These are phyloP conservation scores for Brachyistius frenatus DNA, from an alignment of 2,113 vertebrate genomes.

Conservation along the genomic window DNA sequence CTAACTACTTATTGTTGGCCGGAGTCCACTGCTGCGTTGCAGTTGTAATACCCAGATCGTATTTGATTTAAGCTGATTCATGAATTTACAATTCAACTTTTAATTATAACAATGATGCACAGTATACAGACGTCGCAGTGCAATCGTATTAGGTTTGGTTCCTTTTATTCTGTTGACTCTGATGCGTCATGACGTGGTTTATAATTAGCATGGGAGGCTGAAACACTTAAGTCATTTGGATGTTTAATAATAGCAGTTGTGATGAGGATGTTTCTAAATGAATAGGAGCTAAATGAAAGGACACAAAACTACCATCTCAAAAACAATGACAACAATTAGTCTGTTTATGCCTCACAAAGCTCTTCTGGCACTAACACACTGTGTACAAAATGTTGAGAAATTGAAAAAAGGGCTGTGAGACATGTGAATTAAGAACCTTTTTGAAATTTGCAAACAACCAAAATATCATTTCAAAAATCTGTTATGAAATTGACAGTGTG, in stretches of 20 bases:
- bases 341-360: no score
- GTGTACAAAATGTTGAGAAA: no score
- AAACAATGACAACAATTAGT: no score
- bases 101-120: neutral
- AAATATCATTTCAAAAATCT: neutral
- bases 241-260: neutral
- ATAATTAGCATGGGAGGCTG: constrained; percentile 3
- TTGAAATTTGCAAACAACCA: neutral
- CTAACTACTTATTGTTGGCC: neutral
- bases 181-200: neutral
- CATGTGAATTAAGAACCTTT: no score
- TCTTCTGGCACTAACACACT: no score
- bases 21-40: neutral
- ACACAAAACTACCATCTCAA: no score
- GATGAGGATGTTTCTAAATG: constrained; percentile 4
- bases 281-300: neutral
- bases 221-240: neutral
- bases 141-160: neutral
- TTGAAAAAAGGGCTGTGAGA: no score
- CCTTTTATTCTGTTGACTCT: constrained; percentile 6
- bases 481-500: neutral
- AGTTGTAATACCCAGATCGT: accelerated
- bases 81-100: neutral
- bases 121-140: neutral
- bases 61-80: neutral